Evolutionary conservation across 2,113 vertebrate genomes (phyloP).

Genomic region (Phodopus roborovskii): DNA sequence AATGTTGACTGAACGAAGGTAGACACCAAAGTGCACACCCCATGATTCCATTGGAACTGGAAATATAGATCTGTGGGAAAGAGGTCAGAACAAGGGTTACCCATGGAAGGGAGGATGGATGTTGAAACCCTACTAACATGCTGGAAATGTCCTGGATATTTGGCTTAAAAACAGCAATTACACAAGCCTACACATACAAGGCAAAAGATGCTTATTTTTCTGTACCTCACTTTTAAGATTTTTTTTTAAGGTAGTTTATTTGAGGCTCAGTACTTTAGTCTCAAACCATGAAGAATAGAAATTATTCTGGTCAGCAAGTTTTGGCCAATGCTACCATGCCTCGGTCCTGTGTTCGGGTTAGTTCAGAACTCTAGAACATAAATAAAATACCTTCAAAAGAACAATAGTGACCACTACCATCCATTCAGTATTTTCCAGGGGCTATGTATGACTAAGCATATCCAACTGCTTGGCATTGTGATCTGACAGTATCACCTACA

Average conservation of each 20-base stretch:
- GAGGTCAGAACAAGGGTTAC: not conserved
- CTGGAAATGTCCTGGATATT: not conserved
- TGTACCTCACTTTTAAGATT: not conserved
- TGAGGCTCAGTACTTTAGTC: not conserved
- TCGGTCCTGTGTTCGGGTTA: not conserved
- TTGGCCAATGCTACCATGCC: not conserved
- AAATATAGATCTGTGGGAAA: conserved; percentile 4
- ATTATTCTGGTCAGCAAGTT: not conserved
- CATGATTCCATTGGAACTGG: not conserved
- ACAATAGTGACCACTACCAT: too few species aligned
- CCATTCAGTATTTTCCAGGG: not conserved
- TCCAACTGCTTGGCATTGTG: too few species aligned
- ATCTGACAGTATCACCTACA: not conserved
- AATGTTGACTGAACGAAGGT: not conserved
- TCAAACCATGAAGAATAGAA: not conserved
- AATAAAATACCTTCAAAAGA: not conserved
- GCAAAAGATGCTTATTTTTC: not conserved
- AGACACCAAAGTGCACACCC: not conserved
- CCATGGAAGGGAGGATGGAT: not conserved
- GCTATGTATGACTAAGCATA: too few species aligned
- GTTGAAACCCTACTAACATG: not conserved
- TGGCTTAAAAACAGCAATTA: not conserved
- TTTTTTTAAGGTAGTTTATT: not conserved
- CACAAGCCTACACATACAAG: too few species aligned
- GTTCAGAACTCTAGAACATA: not conserved